Conservation (phyloP, 2,797 vertebrate genomes). For the Neostethus bicornis region DNA sequence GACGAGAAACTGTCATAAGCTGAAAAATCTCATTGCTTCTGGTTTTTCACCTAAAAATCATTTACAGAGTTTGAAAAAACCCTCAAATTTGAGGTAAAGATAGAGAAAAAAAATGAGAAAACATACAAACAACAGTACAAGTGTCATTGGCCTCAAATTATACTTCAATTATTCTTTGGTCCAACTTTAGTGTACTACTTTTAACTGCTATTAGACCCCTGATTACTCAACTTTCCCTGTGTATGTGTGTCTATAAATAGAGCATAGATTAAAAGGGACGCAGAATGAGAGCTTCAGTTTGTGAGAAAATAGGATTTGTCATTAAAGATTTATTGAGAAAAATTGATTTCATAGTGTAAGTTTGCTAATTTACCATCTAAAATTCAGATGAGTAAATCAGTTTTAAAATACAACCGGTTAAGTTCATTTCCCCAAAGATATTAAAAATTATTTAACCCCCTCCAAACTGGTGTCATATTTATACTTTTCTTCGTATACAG, state of each 20-base stretch:
- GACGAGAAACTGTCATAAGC: conserved; percentile 31
- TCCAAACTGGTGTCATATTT: background rate
- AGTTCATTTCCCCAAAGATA: background rate
- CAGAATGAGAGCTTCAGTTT: background rate
- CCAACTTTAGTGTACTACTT: too few species aligned
- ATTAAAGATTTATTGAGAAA: conserved; percentile 5
- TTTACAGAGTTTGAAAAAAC: conserved; percentile 18
- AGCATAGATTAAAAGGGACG: background rate
- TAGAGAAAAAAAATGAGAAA: too few species aligned
- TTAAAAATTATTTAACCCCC: conserved; percentile 6
- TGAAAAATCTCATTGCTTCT: conserved; percentile 27
- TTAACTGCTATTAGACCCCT: background rate
- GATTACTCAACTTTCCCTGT: background rate
- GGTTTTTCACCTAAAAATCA: conserved; percentile 19
- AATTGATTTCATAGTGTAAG: background rate
- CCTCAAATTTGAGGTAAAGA: background rate
- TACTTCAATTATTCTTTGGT: too few species aligned
- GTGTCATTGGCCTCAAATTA: too few species aligned
- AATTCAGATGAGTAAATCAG: background rate
- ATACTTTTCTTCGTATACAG: background rate
- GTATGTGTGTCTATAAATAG: background rate
- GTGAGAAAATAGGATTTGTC: background rate
- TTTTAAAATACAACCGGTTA: conserved; percentile 2
- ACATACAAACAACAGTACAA: too few species aligned
- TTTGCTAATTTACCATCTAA: background rate